Base-by-base conservation (phyloP, 2,113 vertebrate genomes). In the Bos indicus region DNA sequence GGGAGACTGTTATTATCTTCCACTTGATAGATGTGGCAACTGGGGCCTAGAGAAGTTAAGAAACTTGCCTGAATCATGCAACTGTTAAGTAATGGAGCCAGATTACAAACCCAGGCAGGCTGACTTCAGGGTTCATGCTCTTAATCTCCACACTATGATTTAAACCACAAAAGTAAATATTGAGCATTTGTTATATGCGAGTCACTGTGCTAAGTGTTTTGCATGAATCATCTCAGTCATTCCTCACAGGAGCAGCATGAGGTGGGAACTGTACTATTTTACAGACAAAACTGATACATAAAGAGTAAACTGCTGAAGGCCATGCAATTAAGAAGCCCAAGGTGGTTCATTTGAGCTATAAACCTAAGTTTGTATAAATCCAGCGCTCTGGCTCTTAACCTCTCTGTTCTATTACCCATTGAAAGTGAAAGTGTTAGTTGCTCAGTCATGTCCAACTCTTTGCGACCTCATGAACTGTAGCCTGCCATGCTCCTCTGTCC, bases 181-280 rank as follows among this genome's bases (percentile, higher is more conserved):
- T 1, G 48, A 77, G 51, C 33, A 51, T 52, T 92, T 56, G 13
- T 64, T 88, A 1, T 48, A 52, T 28, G 17, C 43, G 52, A 74
- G 56, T 92, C 77, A 57, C 60, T 84, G 64, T 93, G 81, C n/a
- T 74, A 36, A 52, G 67, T 91, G 62, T 87, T 81, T 62, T 92
- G 6, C 16, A 51, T 80, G 67, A 26, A 26, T 74, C 77, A 30
- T 64, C 10, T 60, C 16, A 51, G 28, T 82, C 30, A 57, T 51
- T 94, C 33, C 25, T 83, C 28, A 78, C 2, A 60, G 87, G 28
- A 59, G 15, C 3, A 26, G 36, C 71, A 23, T 67, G n/a, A 82
- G 54, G 6, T 33, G 91, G 60, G 36, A 56, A 28, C 62, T 36
- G 4, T 56, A 46, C 62, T 15, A 2, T 78, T 56, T 91, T 81